A percentile compares a stretch with the other conserved stretches of the same genome.
These are phyloP conservation scores for Tetramorium alpestre DNA, from an alignment of 1,140 invertebrate species.

Conservation along the genomic window DNA sequence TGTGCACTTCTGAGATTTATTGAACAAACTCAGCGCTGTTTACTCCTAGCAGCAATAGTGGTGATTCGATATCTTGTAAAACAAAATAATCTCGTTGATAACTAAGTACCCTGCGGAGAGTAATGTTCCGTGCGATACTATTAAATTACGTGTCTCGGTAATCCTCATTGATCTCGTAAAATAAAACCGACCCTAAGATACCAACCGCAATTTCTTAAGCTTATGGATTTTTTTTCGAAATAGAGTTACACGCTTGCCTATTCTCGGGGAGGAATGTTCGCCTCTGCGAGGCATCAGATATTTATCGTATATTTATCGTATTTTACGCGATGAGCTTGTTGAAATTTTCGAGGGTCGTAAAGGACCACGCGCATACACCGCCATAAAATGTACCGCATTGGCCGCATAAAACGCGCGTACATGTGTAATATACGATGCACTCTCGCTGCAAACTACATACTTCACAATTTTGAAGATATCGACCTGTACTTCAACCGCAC, in stretches of 20 bases:
- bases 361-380: neutral
- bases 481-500: neutral
- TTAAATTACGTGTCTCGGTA: neutral
- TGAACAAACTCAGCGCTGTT: neutral
- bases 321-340: constrained; percentile 1
- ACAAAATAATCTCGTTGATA: neutral
- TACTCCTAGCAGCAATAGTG: neutral
- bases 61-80: constrained; percentile 7
- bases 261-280: neutral
- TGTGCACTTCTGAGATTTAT: neutral
- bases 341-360: constrained; percentile 35
- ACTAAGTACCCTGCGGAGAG: neutral
- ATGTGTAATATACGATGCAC: neutral
- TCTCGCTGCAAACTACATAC: neutral
- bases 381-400: neutral
- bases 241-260: neutral
- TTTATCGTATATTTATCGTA: constrained; percentile 32
- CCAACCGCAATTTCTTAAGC: constrained; percentile 6
- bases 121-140: constrained; percentile 3
- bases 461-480: neutral
- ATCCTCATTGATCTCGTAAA: neutral
- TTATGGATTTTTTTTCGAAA: neutral
- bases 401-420: constrained; percentile 10
- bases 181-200: neutral
- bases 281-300: neutral